Base-by-base conservation (phyloP, 2,797 vertebrate species). In the Sebastes iracundus region DNA sequence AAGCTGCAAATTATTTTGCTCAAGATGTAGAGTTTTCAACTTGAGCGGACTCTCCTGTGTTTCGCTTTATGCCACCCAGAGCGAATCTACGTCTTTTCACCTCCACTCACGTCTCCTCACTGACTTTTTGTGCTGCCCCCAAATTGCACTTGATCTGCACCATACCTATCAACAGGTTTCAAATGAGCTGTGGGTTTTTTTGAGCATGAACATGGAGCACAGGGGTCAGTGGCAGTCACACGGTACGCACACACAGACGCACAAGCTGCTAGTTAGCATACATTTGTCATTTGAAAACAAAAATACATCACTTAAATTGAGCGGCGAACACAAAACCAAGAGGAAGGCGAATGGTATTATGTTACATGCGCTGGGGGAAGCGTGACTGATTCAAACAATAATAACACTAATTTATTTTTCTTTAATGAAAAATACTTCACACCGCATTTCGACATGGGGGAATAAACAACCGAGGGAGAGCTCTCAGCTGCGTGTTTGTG, bases 361-460 rank as follows among this genome's bases (percentile, higher is more conserved):
- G 59, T 93, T 95, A 90, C 90, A 92, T 72, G 75, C 1, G 6
- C 76, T 64, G 73, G 33, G 73, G 77, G 87, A 79, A 87, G 89
- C 46, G 11, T 87, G 90, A 95, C 86, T 87, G 85, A 94, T 94
- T 91, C 76, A 85, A 94, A 93, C 88, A 93, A 93, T 92, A 94
- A 94, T 93, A 94, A 85, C 70, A 53, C 81, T 88, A 86, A 93
- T 93, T 91, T 81, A 93, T 93, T 94, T 95, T 91, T 93, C 88
- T 93, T 92, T 91, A 91, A 93, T 93, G 88, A 95, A 90, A 95
- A 94, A 94, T 93, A 90, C 87, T 95, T 95, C 90, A 94, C 94
- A 94, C 91, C 32, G 85, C 82, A 80, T 85, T 87, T 78, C 79
- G 84, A 90, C 87, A 77, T 76, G 76, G 58, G 85, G 87, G 87